Evolutionary conservation across 2,113 vertebrate species (phyloP).

Genomic region (Phainopepla nitens): DNA sequence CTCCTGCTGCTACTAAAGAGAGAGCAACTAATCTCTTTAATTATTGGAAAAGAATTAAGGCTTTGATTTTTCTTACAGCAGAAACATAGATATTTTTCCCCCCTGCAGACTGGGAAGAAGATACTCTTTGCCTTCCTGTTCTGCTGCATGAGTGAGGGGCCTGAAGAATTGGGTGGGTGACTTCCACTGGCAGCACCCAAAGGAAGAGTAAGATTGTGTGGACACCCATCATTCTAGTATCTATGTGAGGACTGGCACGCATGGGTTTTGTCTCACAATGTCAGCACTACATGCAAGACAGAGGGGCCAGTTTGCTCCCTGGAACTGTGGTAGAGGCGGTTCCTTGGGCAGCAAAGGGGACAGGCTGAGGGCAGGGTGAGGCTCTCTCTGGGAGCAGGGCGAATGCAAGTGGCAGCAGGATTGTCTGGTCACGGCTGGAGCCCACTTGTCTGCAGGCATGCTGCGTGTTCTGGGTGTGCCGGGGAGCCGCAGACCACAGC

Average conservation of each 20-base stretch:
- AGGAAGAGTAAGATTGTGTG: neutral
- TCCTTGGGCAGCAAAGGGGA: neutral
- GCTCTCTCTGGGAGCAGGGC: neutral
- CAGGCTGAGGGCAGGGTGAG: neutral
- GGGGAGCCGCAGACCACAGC: fast-evolving
- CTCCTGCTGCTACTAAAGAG: conserved; percentile 35
- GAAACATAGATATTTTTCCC: neutral
- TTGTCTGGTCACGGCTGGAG: neutral
- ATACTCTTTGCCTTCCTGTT: neutral
- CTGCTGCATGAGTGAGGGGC: neutral
- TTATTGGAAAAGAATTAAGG: conserved; percentile 31
- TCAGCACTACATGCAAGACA: neutral
- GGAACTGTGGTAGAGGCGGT: fast-evolving
- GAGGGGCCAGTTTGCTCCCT: neutral
- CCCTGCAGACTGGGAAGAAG: neutral
- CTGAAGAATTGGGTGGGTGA: neutral
- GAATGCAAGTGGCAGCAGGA: neutral
- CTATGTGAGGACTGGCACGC: fast-evolving
- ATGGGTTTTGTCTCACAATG: neutral
- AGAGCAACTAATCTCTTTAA: conserved; percentile 33
- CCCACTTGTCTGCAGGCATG: fast-evolving
- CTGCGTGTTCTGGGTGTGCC: fast-evolving
- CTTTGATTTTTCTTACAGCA: conserved; percentile 29
- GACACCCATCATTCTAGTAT: neutral
- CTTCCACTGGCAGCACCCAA: fast-evolving